Evolutionary conservation across 2,888 invertebrate genomes (phyloP).

Genomic region (Andrena dorsata): DNA sequence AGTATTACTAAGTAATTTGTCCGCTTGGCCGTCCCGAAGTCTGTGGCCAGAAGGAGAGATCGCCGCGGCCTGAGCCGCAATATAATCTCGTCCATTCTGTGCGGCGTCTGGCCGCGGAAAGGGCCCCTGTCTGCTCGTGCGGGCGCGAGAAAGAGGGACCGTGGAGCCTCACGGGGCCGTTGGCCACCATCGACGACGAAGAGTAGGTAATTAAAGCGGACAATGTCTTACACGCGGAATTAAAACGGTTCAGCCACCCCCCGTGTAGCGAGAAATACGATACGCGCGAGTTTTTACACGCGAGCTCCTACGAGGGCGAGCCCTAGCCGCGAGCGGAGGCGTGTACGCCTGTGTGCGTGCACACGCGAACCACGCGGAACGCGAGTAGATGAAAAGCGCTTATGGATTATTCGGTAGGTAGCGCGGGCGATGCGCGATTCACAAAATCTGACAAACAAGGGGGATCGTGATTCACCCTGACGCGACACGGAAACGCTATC

Average conservation of each 20-base stretch:
- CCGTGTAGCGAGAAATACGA: constrained; percentile 65
- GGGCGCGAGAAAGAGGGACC: constrained; percentile 11
- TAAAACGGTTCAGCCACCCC: constrained; percentile 55
- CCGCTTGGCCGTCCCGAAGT: constrained; percentile 53
- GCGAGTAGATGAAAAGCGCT: not conserved
- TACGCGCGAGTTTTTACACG: constrained; percentile 53
- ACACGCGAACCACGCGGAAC: not conserved
- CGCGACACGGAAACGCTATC: constrained; percentile 68
- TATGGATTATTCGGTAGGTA: constrained; percentile 30
- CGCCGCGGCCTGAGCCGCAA: constrained; percentile 57
- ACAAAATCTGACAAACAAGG: constrained; percentile 63
- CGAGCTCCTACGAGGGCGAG: constrained; percentile 5
- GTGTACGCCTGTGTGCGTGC: not conserved
- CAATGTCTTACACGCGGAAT: constrained; percentile 71
- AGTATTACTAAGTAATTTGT: constrained; percentile 77
- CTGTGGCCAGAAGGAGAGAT: constrained; percentile 48
- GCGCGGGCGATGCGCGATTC: constrained; percentile 12
- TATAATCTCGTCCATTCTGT: constrained; percentile 62
- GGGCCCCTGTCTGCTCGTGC: not conserved
- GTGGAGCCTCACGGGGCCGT: constrained; percentile 30
- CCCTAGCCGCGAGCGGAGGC: constrained; percentile 7
- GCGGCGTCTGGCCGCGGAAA: constrained; percentile 5
- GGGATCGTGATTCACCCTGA: constrained; percentile 36
- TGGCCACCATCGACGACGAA: constrained; percentile 70
- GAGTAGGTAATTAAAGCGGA: constrained; percentile 73